phyloP scores from a whole-genome alignment of 1,140 invertebrate genomes.

The Ditylenchus dipsaci region DNA sequence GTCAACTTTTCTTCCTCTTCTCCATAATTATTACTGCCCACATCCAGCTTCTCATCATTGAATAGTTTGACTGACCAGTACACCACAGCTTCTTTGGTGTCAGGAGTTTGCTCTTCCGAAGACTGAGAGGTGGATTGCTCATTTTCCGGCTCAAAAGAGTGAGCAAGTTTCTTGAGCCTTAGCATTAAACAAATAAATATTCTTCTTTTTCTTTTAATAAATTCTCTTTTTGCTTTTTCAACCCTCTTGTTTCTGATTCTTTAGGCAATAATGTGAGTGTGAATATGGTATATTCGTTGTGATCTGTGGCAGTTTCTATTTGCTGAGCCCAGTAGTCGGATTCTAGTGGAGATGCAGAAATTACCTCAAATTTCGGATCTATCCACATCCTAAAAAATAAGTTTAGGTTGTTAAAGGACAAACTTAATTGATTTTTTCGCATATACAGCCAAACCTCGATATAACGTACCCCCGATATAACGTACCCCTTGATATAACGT shows the following conservation, averaged over 20 bases:
- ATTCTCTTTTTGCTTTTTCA: background rate
- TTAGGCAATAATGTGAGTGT: background rate
- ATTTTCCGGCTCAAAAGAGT: background rate
- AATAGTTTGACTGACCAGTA: background rate
- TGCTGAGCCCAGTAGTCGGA: background rate
- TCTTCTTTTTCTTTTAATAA: background rate
- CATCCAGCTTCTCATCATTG: background rate
- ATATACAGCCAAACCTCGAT: no score
- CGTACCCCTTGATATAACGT: no score
- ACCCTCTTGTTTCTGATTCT: background rate
- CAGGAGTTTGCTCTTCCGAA: background rate
- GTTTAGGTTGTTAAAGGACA: no score
- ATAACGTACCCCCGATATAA: no score
- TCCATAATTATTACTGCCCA: background rate
- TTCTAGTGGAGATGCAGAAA: background rate
- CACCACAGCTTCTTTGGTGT: background rate
- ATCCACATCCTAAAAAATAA: background rate
- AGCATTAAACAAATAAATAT: background rate
- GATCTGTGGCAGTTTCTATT: background rate
- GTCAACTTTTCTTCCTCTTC: background rate
- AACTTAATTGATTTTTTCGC: no score
- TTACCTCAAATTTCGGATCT: background rate
- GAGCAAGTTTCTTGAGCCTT: background rate
- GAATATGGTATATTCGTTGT: background rate
- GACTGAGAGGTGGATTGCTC: background rate